Conservation (phyloP, 2,797 vertebrate genomes). For the Catamblyrhynchus diadema region DNA sequence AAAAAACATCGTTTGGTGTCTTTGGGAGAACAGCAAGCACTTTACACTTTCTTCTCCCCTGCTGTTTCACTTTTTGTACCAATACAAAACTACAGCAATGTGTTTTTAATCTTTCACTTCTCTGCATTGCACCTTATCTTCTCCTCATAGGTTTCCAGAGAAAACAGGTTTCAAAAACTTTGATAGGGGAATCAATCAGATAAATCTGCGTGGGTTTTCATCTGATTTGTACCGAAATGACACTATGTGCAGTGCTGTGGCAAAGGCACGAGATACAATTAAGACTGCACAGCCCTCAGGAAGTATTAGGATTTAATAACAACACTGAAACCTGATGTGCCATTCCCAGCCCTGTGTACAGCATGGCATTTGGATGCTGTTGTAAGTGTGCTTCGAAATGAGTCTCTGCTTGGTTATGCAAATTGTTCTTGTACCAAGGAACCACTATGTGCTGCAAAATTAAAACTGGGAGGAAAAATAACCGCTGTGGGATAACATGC, state of each 20-base stretch:
- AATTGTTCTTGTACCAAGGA: conserved; percentile 19
- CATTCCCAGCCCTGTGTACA: background rate
- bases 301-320: conserved; percentile 35
- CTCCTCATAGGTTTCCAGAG: background rate
- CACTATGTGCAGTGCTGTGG: background rate
- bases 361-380: background rate
- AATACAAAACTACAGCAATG: background rate
- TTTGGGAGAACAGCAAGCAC: background rate
- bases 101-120: background rate
- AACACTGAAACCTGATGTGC: background rate
- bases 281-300: background rate
- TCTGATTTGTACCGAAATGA: background rate
- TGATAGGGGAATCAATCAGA: background rate
- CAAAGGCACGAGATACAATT: background rate
- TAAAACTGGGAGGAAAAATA: conserved; percentile 41
- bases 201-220: background rate
- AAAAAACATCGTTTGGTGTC: background rate
- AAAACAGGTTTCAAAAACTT: background rate
- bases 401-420: conserved; percentile 24
- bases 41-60: background rate
- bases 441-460: background rate
- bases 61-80: background rate
- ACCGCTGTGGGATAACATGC: background rate
- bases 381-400: conserved; percentile 28
- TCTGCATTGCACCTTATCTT: background rate